Evolutionary conservation across 2,888 invertebrate genomes (phyloP), one percentile per base, ranked within the genome.

Genomic region (Lottia gigantea): DNA sequence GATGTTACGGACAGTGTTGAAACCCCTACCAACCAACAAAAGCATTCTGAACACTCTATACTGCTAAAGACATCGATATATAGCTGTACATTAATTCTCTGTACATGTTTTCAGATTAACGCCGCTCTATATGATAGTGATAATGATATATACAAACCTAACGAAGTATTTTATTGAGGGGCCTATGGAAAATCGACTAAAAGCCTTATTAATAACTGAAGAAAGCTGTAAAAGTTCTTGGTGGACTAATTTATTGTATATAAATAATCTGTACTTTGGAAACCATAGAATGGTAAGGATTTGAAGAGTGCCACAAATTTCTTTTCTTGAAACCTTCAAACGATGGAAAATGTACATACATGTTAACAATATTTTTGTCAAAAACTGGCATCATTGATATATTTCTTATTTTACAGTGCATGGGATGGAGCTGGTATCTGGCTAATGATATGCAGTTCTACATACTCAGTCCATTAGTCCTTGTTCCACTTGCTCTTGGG

Each of bases 221-320:
- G 72, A 74, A 25, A 55, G 4, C 55, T 86, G 86, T 71, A 76
- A 79, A 67, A 71, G 72, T 12, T 79, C 79, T 67, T 87, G 86
- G 85, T 86, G 85, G 85, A 74, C 80, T 46, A 83, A 84, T 68
- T 73, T 83, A 0, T 68, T 86, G 7, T 83, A 85, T 70, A 73
- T 86, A 31, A 83, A 83, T 75, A 86, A 87, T 71, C 78, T 85
- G 64, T 82, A 83, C 15, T 46, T 31, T 3, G 67, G 73, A 25
- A 15, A 71, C 16, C 66, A 65, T 66, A 78, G 76, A 70, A 69
- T 46, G 26, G 26, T 55, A 23, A 19, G 55, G 2, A 55, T 40
- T 31, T 31, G 31, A 31, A 4, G 6, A 31, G 31, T 31, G 31
- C 6, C 3, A 6, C 31, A 6, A 4, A 31, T 31, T 40, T 40